Evolutionary conservation across 2,888 invertebrate species (phyloP).

Genomic region (Peribatodes rhomboidaria): DNA sequence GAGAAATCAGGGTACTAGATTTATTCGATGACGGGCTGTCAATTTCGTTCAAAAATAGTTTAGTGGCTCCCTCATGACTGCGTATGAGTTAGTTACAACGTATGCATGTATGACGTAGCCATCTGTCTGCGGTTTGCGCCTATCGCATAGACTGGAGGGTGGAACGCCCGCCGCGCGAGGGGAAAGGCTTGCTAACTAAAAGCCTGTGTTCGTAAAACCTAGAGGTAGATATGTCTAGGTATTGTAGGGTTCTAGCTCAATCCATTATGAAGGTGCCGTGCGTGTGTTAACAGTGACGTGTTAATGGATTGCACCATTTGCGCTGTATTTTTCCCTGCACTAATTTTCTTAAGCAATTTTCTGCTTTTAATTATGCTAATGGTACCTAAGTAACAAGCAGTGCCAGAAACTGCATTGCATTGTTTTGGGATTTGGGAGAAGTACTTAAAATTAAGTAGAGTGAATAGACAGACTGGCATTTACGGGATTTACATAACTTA

Average conservation of each 20-base stretch:
- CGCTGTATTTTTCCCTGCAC: constrained; percentile 12
- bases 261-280: constrained; percentile 22
- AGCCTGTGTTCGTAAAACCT: constrained; percentile 26
- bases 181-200: constrained; percentile 34
- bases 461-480: background rate
- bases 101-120: constrained; percentile 61
- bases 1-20: background rate
- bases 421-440: too few species aligned
- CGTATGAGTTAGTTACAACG: background rate
- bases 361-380: background rate
- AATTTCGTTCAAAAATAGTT: background rate
- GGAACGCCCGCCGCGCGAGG: constrained; percentile 25
- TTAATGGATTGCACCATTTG: constrained; percentile 47
- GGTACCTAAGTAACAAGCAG: background rate
- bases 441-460: background rate
- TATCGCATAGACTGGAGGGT: constrained; percentile 34
- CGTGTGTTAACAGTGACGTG: constrained; percentile 34
- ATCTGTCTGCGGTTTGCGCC: constrained; percentile 55
- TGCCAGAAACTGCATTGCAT: background rate
- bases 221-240: background rate
- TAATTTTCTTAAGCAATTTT: too few species aligned
- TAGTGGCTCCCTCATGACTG: constrained; percentile 1
- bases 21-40: background rate
- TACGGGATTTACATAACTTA: too few species aligned
- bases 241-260: constrained; percentile 11